Conservation (phyloP, 2,888 invertebrate species). For the Diabrotica balteata region DNA sequence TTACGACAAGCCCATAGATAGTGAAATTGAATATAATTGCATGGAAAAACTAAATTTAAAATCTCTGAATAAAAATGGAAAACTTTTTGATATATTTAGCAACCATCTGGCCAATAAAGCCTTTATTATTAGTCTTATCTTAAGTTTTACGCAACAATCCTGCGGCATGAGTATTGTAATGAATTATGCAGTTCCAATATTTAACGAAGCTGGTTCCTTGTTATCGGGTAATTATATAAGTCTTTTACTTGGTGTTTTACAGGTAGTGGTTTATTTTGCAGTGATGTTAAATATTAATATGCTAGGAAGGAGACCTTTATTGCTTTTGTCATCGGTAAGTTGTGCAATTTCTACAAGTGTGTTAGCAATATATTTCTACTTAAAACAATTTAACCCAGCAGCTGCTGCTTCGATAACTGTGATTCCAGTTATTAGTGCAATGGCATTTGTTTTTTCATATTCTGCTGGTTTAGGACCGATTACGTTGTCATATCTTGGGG, state of each 20-base stretch:
- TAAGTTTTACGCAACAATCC: background rate
- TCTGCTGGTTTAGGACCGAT: background rate
- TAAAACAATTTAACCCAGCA: background rate
- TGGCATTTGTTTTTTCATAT: background rate
- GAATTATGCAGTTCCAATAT: background rate
- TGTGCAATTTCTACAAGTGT: background rate
- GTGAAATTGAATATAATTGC: background rate
- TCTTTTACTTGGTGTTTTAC: background rate
- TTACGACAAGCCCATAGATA: background rate
- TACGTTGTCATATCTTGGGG: background rate
- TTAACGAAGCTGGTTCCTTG: background rate
- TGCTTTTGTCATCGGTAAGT: background rate
- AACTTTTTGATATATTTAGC: background rate
- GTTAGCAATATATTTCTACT: background rate
- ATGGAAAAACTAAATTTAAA: background rate
- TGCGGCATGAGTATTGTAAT: background rate
- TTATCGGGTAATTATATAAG: slow-evolving; percentile 1
- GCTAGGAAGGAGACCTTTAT: slow-evolving; percentile 1
- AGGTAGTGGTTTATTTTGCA: background rate
- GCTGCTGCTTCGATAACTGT: background rate
- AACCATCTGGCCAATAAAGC: background rate
- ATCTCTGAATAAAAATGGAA: background rate
- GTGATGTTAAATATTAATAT: background rate
- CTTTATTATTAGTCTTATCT: background rate
- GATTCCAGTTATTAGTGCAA: background rate